Evolutionary conservation across 2,113 vertebrate species (phyloP).

Genomic region (Cyanistes caeruleus): DNA sequence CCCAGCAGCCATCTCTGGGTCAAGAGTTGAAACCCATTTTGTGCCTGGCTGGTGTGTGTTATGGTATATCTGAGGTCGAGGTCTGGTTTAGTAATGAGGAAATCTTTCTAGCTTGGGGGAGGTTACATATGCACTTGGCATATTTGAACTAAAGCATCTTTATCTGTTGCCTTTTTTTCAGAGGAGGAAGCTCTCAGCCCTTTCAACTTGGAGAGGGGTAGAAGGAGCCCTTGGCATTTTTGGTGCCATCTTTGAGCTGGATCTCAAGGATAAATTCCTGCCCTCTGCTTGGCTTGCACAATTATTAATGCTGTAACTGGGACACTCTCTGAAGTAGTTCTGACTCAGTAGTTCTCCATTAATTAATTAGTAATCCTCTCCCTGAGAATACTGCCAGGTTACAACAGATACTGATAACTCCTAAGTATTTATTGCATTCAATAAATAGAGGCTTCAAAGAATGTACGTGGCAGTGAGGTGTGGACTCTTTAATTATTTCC

Average conservation of each 20-base stretch:
- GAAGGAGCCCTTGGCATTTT: constrained; percentile 13
- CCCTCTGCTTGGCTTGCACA: background rate
- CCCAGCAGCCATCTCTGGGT: background rate
- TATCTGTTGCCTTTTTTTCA: background rate
- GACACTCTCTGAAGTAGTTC: background rate
- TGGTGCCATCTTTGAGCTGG: background rate
- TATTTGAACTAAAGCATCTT: constrained; percentile 31
- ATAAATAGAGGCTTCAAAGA: constrained; percentile 35
- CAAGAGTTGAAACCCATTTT: background rate
- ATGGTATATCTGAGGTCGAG: constrained; percentile 15
- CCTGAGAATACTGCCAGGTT: background rate
- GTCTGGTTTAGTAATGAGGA: constrained; percentile 29
- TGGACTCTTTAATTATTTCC: background rate
- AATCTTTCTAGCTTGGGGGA: constrained; percentile 23
- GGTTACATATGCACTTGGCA: background rate
- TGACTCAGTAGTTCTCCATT: constrained; percentile 17
- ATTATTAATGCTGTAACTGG: background rate
- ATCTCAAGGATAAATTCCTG: constrained; percentile 41
- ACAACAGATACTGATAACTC: constrained; percentile 12
- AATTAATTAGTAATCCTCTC: constrained; percentile 43
- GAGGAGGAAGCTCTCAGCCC: background rate
- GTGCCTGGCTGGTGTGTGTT: background rate
- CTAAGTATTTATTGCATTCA: constrained; percentile 36
- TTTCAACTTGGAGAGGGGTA: background rate
- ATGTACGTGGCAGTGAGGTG: background rate